Base-by-base conservation (phyloP, 2,797 vertebrate genomes). In the Darevskia mixta region DNA sequence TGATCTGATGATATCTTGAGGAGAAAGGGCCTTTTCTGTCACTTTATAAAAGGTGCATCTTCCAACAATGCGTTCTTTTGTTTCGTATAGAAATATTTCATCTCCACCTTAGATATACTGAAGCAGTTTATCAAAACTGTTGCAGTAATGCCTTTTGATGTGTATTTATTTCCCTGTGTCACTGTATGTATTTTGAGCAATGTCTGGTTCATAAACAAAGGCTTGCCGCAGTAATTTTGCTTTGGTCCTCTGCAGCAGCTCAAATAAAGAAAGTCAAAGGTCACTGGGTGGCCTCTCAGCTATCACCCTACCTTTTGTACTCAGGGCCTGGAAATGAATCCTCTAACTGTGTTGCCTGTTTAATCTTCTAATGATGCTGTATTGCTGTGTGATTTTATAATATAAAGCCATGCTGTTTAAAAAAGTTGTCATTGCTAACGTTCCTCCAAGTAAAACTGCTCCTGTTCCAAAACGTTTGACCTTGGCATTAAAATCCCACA, bases 111-210 rank as follows among this genome's bases (percentile, higher is more conserved):
- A 88, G 79, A 45, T 86, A 76, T 91, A 79, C 88, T 92, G 86
- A 29, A 86, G 43, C 90, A 79, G 93, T 88, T 91, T 72, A 83
- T 92, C 78, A 91, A 8, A 0, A 29, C 55, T 78, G 79, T 90
- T 91, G 86, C 80, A 78, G 79, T 79, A 91, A 9, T 85, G 79
- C 87, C 61, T 90, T 76, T 45, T 85, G 89, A 89, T 90, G 29
- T 90, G 73, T 90, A 95, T 96, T 96, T 96, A 95, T 96, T 96
- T 90, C 83, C 79, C 10, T 86, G 75, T 86, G n/a, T 89, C 72
- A 85, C 91, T 93, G 2, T 88, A 41, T 61, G 85, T 91, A 89
- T 94, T 55, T 95, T 92, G 94, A 83, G 92, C 91, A 90, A 89
- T 67, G 72, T n/a, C 43, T 66, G 2, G 0, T 88, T 90, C 90